Base-by-base conservation (phyloP, 1,140 invertebrate species). In the Ceratoteleas bidentatus region DNA sequence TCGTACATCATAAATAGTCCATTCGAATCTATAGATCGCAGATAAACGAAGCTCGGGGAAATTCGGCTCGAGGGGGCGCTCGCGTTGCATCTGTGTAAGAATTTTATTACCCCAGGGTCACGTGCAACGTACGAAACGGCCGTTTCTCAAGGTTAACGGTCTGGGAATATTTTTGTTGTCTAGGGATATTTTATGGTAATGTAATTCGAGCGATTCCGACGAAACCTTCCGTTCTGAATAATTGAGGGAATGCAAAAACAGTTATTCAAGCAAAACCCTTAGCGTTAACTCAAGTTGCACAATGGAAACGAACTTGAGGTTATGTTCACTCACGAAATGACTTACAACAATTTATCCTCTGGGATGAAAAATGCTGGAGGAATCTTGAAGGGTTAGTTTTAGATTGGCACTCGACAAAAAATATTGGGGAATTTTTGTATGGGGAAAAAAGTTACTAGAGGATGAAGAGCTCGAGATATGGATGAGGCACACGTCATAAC, bases 1-100 rank as follows among this genome's bases (percentile, higher is more conserved):
- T 64, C 68, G 74, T 68, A 86, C 84, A 85, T 87, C 87, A 86
- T 90, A 90, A 90, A 90, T 89, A 90, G 87, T 74, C 86, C 77
- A 88, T 89, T 88, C 86, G 85, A 84, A 85, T 86, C 84, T 77
- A 80, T 86, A 87, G 88, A 90, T 90, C 62, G 72, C 53, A 83
- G 88, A 90, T 90, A 90, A 88, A 80, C 77, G 83, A 83, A 62
- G 62, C 38, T 16, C 53, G 76, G 79, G 82, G 78, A 79, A 73
- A 84, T 68, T 70, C 62, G 72, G 32, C n/a, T 32, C 16, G 54
- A 72, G 14, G 64, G 78, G 75, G 79, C 60, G 58, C 54, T 64
- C 64, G 62, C 40, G n/a, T 11, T 34, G 40, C 15, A 10, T 49
- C 61, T 66, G 33, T 72, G 82, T 72, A 73, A 87, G 84, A 82